Evolutionary conservation across 2,113 vertebrate species (phyloP).

Genomic region (Accipiter virgatus): DNA sequence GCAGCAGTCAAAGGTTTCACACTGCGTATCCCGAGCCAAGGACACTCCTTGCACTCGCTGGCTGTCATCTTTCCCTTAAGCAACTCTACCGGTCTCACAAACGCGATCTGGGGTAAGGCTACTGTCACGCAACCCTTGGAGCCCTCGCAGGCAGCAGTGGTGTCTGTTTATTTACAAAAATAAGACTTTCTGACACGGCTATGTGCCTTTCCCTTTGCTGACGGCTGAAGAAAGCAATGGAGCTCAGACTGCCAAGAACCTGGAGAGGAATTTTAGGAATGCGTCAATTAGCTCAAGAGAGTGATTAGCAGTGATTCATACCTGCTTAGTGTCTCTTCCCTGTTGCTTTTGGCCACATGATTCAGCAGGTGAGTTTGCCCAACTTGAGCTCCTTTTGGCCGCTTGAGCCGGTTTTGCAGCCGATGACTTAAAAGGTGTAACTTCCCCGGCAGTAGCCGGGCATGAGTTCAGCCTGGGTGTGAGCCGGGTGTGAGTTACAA

Average conservation of each 20-base stretch:
- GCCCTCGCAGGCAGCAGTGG: not conserved
- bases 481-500: constrained; percentile 4
- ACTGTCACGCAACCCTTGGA: not conserved
- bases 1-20: not conserved
- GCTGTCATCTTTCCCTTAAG: not conserved
- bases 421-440: not conserved
- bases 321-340: not conserved
- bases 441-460: not conserved
- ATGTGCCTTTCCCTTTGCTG: not conserved
- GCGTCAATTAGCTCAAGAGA: not conserved
- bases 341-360: not conserved
- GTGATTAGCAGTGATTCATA: not conserved
- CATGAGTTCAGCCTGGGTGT: constrained; percentile 40
- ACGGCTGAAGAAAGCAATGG: not conserved
- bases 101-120: not conserved
- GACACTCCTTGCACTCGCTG: not conserved
- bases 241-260: not conserved
- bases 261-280: constrained; percentile 15
- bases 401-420: not conserved
- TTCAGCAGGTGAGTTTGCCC: constrained; percentile 13
- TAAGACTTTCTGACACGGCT: not conserved
- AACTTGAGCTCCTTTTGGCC: not conserved
- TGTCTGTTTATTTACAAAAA: not conserved
- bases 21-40: not conserved
- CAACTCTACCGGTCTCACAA: not conserved